Conservation (phyloP, 2,888 invertebrate species). For the Strigamia crassipes region DNA sequence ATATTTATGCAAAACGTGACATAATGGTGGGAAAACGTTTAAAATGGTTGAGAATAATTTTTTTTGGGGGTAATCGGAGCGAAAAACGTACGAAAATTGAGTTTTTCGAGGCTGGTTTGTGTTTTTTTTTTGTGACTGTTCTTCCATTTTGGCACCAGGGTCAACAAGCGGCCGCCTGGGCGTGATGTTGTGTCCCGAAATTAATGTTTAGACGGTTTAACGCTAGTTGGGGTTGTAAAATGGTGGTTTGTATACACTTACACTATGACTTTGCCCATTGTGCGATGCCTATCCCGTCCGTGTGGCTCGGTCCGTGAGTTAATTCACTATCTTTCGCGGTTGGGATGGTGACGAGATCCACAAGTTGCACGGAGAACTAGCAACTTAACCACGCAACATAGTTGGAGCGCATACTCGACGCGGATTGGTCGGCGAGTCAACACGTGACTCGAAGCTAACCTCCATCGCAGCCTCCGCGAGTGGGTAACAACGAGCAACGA, state of each 20-base stretch:
- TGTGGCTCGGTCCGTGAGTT: background rate
- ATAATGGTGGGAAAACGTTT: too few relatives aligned
- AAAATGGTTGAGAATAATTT: too few relatives aligned
- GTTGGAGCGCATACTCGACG: background rate
- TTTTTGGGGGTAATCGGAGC: background rate
- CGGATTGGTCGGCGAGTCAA: background rate
- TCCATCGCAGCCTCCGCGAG: background rate
- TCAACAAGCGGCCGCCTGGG: background rate
- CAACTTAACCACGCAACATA: background rate
- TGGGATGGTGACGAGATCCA: conserved; percentile 6
- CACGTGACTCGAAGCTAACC: background rate
- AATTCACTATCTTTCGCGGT: background rate
- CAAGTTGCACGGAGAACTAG: background rate
- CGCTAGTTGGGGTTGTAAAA: background rate
- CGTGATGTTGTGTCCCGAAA: background rate
- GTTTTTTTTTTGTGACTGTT: background rate
- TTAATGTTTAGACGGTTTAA: background rate
- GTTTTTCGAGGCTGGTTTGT: too few relatives aligned
- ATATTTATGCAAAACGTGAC: too few relatives aligned
- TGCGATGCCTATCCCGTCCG: background rate
- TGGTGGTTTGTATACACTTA: background rate
- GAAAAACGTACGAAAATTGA: background rate
- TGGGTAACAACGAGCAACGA: background rate
- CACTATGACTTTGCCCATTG: conserved; percentile 8
- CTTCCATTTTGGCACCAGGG: background rate